Percentiles rank a stretch among this genome's conserved stretches.
Conservation (phyloP, 2,113 vertebrate species). For the Craseonycteris thonglongyai region DNA sequence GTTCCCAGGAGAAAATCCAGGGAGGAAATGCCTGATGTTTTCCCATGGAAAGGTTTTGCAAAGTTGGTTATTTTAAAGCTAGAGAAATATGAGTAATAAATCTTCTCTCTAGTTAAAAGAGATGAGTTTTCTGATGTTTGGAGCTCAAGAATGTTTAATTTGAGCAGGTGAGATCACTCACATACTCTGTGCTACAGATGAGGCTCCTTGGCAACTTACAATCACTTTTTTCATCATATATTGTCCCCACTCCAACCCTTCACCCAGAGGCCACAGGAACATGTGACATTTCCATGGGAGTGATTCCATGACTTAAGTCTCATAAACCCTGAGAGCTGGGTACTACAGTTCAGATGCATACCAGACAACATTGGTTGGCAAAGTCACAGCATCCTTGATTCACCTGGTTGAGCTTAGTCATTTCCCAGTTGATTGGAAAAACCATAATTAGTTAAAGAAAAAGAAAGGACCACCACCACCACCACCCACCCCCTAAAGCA, state of each 20-base stretch:
- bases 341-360: not conserved
- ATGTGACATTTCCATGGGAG: not conserved
- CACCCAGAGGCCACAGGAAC: not conserved
- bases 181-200: not conserved
- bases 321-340: not conserved
- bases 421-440: not conserved
- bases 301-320: not conserved
- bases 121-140: not conserved
- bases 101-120: not conserved
- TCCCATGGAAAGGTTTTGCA: not conserved
- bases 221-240: not conserved
- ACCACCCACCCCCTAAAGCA: not conserved
- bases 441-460: not conserved
- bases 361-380: not conserved
- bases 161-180: not conserved
- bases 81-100: not conserved
- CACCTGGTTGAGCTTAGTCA: not conserved
- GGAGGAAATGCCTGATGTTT: not conserved
- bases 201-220: not conserved
- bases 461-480: too few relatives aligned
- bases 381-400: not conserved
- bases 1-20: not conserved
- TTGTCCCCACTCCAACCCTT: not conserved
- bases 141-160: not conserved
- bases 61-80: not conserved